Conservation (phyloP, 2,113 vertebrate genomes). For the Cryptotis parvus region DNA sequence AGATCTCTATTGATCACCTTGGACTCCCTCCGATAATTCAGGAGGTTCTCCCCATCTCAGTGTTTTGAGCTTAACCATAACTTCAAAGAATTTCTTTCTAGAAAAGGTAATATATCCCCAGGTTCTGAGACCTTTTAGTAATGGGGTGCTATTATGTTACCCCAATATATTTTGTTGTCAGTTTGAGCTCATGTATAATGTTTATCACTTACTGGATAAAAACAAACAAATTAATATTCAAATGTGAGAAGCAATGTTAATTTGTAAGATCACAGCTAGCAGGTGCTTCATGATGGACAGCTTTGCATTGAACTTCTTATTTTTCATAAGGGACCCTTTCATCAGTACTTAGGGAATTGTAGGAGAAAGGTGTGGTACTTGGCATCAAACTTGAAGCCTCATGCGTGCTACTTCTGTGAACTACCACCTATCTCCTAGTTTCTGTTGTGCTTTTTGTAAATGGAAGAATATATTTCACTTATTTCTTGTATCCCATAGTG, state of each 20-base stretch:
- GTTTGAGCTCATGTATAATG: background rate
- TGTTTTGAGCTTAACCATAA: background rate
- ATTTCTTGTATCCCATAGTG: too few relatives aligned
- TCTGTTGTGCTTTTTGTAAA: background rate
- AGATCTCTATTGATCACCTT: background rate
- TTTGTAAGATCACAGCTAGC: background rate
- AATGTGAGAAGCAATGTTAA: background rate
- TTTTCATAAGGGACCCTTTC: too few relatives aligned
- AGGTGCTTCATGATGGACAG: conserved; percentile 11
- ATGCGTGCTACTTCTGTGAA: too few relatives aligned
- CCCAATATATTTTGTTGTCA: background rate
- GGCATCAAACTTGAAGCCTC: too few relatives aligned
- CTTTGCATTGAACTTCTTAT: background rate
- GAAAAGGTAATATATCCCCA: background rate
- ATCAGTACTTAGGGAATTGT: too few relatives aligned
- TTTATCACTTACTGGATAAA: background rate
- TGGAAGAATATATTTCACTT: background rate
- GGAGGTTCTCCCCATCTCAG: background rate
- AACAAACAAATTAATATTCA: conserved; percentile 37
- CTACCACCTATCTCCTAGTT: too few relatives aligned
- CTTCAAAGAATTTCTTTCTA: background rate
- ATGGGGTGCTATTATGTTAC: background rate
- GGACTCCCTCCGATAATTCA: background rate
- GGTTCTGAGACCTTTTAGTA: background rate
- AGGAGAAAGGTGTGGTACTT: too few relatives aligned